Conservation (phyloP, 2,888 invertebrate species). For the Sinotaia quadrata region DNA sequence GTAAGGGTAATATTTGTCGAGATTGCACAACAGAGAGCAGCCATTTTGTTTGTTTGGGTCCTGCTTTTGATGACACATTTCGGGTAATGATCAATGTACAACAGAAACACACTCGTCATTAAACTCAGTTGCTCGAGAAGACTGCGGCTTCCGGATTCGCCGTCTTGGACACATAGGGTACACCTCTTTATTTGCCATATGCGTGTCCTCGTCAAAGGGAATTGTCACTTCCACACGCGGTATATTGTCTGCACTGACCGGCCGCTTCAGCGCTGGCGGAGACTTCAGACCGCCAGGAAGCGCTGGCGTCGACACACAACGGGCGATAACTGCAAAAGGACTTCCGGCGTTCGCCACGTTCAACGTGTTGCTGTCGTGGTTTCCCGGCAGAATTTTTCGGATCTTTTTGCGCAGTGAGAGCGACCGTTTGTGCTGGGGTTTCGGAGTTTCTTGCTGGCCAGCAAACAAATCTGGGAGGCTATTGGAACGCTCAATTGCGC, state of each 20-base stretch:
- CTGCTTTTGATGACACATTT: too few species aligned
- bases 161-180: constrained; percentile 22
- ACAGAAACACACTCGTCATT: background rate
- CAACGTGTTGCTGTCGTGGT: constrained; percentile 33
- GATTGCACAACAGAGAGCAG: too few species aligned
- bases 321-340: constrained; percentile 57
- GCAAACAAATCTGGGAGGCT: constrained; percentile 75
- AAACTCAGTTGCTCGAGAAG: constrained; percentile 5
- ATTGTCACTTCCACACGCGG: constrained; percentile 58
- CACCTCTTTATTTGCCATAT: constrained; percentile 15
- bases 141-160: constrained; percentile 14
- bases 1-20: too few species aligned
- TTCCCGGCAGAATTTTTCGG: constrained; percentile 53
- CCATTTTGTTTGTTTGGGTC: too few species aligned
- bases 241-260: constrained; percentile 54
- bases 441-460: constrained; percentile 26
- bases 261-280: constrained; percentile 41
- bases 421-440: constrained; percentile 39
- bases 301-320: constrained; percentile 61
- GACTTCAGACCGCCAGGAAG: constrained; percentile 50
- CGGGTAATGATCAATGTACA: too few species aligned
- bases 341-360: constrained; percentile 37
- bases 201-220: constrained; percentile 35
- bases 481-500: constrained; percentile 74
- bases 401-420: constrained; percentile 53